Evolutionary conservation across 2,113 vertebrate species (phyloP).

Genomic region (Plestiodon gilberti): DNA sequence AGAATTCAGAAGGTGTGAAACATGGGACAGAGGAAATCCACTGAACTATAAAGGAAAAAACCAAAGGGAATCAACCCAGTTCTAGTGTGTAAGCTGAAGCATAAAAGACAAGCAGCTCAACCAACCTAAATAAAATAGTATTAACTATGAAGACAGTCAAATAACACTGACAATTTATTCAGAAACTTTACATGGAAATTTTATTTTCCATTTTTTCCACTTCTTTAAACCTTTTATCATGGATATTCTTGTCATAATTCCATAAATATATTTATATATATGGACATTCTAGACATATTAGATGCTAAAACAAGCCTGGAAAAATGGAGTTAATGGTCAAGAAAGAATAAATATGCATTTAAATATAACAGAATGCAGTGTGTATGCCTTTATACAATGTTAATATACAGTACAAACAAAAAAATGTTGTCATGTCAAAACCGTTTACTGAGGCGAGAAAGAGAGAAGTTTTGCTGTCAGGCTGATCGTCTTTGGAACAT

Average conservation of each 20-base stretch:
- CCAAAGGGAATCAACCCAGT: too few relatives aligned
- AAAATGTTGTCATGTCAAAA: slow-evolving; percentile 49
- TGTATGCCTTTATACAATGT: slow-evolving; percentile 56
- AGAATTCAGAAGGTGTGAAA: too few relatives aligned
- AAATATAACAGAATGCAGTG: slow-evolving; percentile 61
- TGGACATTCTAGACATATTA: slow-evolving; percentile 62
- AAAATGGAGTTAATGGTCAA: slow-evolving; percentile 64
- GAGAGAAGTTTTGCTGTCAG: slow-evolving; percentile 54
- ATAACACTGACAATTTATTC: slow-evolving; percentile 42
- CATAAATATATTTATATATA: slow-evolving; percentile 73
- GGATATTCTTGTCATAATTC: slow-evolving; percentile 47
- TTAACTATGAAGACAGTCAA: neutral
- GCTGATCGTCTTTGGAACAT: slow-evolving; percentile 67
- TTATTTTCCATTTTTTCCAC: slow-evolving; percentile 63
- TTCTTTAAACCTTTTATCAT: slow-evolving; percentile 51
- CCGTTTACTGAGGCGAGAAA: slow-evolving; percentile 58
- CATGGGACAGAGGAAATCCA: too few relatives aligned
- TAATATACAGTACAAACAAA: slow-evolving; percentile 68
- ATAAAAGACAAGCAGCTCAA: neutral
- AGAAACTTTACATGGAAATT: slow-evolving; percentile 65
- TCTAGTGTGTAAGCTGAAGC: neutral
- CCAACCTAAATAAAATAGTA: neutral
- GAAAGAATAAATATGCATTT: slow-evolving; percentile 58
- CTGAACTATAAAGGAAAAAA: too few relatives aligned
- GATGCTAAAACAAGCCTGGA: slow-evolving; percentile 61